Evolutionary conservation across 2,797 vertebrate species (phyloP), one percentile per base, ranked within the genome.

Genomic region (Erpetoichthys calabaricus): DNA sequence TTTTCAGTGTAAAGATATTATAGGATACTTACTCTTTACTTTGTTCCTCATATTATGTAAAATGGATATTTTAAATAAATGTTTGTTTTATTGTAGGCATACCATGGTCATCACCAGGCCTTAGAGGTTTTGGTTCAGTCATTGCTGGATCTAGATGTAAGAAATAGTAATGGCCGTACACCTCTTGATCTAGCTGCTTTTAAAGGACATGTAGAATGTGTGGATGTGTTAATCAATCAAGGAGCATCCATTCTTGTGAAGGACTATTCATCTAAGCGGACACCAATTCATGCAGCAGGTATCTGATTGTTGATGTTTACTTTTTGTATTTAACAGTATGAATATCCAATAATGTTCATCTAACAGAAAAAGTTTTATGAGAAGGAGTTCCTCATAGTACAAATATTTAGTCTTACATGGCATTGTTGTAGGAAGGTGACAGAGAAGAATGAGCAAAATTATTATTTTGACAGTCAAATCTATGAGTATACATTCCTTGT

Each of bases 271-370:
- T 75, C 92, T 63, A 98, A 97, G 77, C 86, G 95, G 74, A 98
- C 92, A 4, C 91, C 96, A 52, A 91, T 96, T 70, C 96, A 99
- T 63, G 91, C 91, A 68, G 95, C 96, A 86, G 96, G 96, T 97
- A 79, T 8, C 61, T 56, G 5, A 55, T 45, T 43, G 42, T 63
- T 46, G 55, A 7, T 5, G 8, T 47, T 4, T 0, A 0, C 45
- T 59, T 25, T 25, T 25, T 25, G 25, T 25, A 25, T 25, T 25
- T 51, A 50, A 44, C 5, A 41, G 25, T 25, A 25, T 25, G 25
- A 25, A 25, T 25, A 25, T 25, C 25, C 25, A 25, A 25, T 25
- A 25, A 25, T 25, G 25, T 25, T n/a, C n/a, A n/a, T n/a, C n/a
- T n/a, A n/a, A n/a, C n/a, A n/a, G n/a, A n/a, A n/a, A n/a, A n/a